Conservation (phyloP, 2,888 invertebrate species). For the Chymomyza caudatula region DNA sequence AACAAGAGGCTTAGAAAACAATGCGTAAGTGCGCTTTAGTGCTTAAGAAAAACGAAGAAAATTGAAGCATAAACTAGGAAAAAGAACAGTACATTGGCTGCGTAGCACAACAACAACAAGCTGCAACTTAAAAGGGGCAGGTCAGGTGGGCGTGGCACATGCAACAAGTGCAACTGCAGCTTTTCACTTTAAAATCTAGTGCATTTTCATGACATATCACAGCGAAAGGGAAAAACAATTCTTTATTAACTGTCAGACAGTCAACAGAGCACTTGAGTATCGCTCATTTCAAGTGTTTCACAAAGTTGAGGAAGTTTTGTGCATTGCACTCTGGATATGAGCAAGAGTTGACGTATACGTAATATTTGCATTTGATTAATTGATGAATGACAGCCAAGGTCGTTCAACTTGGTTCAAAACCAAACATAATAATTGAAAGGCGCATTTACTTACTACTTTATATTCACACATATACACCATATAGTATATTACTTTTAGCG, state of each 20-base stretch:
- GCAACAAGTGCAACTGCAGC: constrained; percentile 16
- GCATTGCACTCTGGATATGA: background rate
- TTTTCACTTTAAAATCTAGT: background rate
- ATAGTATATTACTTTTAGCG: background rate
- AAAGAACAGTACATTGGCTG: background rate
- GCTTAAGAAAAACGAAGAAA: constrained; percentile 2
- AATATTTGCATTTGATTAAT: constrained; percentile 20
- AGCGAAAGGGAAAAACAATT: constrained; percentile 9
- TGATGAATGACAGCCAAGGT: constrained; percentile 1
- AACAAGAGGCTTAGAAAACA: background rate
- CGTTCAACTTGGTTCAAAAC: background rate
- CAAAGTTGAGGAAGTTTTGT: background rate
- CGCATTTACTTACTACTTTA: background rate
- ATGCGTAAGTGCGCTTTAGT: constrained; percentile 8
- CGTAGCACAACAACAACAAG: background rate
- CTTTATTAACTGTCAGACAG: constrained; percentile 25
- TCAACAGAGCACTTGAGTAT: constrained; percentile 26
- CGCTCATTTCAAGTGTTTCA: constrained; percentile 6
- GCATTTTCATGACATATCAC: constrained; percentile 13
- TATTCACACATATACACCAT: background rate
- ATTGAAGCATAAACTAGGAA: background rate
- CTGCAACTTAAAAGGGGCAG: background rate
- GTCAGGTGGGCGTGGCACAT: background rate
- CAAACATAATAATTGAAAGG: background rate
- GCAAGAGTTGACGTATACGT: background rate